Conservation (phyloP, 1,140 invertebrate genomes). For the Tetranychus urticae region DNA sequence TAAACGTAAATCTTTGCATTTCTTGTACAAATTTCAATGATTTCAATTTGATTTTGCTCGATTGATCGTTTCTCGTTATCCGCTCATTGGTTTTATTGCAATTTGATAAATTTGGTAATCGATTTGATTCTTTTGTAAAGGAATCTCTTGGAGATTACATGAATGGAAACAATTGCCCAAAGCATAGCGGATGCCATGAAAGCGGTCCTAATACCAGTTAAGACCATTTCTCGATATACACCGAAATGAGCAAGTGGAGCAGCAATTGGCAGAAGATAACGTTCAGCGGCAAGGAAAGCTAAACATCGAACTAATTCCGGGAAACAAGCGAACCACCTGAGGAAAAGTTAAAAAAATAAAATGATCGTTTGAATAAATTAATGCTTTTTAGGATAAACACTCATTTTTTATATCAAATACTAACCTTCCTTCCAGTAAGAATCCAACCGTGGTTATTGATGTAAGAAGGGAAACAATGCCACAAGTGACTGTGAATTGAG, state of each 20-base stretch:
- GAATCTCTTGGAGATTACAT: background rate
- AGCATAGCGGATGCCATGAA: conserved; percentile 4
- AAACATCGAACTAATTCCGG: conserved; percentile 10
- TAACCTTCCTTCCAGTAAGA: conserved; percentile 8
- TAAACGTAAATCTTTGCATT: no score
- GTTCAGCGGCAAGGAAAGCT: conserved; percentile 7
- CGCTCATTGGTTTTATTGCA: background rate
- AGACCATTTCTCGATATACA: background rate
- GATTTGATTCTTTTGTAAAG: background rate
- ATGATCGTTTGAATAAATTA: background rate
- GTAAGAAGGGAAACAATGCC: conserved; percentile 1
- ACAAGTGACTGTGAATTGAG: conserved; percentile 1
- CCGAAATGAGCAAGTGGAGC: background rate
- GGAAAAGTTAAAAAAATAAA: background rate
- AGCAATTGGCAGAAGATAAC: background rate
- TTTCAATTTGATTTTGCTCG: no score
- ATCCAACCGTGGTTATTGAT: conserved; percentile 8
- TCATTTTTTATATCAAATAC: background rate
- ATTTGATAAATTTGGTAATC: background rate
- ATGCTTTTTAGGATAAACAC: background rate
- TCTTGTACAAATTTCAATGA: no score
- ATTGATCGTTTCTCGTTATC: background rate
- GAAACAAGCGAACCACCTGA: conserved; percentile 1
- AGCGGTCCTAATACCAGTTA: background rate
- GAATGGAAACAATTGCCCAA: background rate